phyloP scores from a whole-genome alignment of 2,888 invertebrate species.

The Tuta absoluta region DNA sequence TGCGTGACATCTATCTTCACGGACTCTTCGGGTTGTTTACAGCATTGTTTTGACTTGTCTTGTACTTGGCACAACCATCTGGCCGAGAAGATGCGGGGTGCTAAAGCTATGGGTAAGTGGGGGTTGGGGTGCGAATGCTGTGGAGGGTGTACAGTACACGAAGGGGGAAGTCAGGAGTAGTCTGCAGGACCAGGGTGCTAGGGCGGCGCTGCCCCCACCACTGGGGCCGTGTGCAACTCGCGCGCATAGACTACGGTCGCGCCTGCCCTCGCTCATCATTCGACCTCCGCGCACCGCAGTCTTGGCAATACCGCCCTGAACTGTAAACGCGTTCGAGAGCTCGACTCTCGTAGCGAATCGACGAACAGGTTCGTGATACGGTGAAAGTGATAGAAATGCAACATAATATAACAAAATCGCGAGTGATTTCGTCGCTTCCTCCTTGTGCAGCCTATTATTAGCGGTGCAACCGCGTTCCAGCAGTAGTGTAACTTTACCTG shows the following conservation, averaged over 20 bases:
- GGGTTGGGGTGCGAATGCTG: not conserved
- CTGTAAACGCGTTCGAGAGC: conserved; percentile 78
- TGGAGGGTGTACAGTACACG: not conserved
- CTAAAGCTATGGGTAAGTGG: conserved; percentile 8
- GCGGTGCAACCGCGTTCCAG: conserved; percentile 67
- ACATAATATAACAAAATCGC: conserved; percentile 47
- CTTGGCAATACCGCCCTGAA: conserved; percentile 74
- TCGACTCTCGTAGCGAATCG: conserved; percentile 78
- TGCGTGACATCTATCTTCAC: conserved; percentile 9
- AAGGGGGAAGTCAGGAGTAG: conserved; percentile 27
- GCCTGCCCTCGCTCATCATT: conserved; percentile 76
- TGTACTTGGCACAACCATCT: conserved; percentile 26
- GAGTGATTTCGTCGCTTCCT: conserved; percentile 69
- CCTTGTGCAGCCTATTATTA: conserved; percentile 72
- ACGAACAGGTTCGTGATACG: conserved; percentile 78
- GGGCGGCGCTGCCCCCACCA: conserved; percentile 64
- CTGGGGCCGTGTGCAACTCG: conserved; percentile 81
- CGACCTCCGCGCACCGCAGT: conserved; percentile 80
- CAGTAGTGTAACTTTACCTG: conserved; percentile 79
- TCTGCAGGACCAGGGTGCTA: conserved; percentile 43
- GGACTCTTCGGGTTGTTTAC: conserved; percentile 24
- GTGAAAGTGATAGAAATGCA: conserved; percentile 67
- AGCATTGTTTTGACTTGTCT: conserved; percentile 26
- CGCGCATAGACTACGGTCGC: conserved; percentile 77
- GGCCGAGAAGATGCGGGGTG: conserved; percentile 14